Evolutionary conservation across 92 coral and sea anemone species (phyloP), one percentile per base, ranked within the genome.

Genomic region (Epizoanthus ramosus): DNA sequence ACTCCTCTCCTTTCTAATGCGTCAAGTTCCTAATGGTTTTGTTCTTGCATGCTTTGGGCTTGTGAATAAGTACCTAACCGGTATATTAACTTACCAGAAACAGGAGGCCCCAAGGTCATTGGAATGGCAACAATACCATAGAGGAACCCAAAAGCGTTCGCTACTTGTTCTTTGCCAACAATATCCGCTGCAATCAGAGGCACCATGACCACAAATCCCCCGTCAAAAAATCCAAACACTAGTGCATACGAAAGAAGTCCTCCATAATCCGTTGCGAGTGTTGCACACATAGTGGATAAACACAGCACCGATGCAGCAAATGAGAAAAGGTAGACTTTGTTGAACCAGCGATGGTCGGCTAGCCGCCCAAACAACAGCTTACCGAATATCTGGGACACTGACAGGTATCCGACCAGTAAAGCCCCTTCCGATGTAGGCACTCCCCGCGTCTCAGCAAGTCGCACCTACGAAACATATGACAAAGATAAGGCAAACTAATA

Each of bases 141-240:
- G 86, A 88, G 69, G 68, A 83, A 65, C 5, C 98, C 98, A 25
- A 89, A 47, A 2, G 98, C 95, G 68, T 84, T 79, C 2, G 93
- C 89, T 91, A 89, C 85, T 60, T 86, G 90, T 19, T 89, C 91
- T 68, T 75, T 87, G 5, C 98, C 98, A 63, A 93, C 98, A 9
- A 93, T 91, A 68, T 88, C 88, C 52, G 89, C 71, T 1, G 94
- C 89, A 50, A 93, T 86, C 18, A 91, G 73, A 7, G 98, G 98
- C 22, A 93, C 83, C 59, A 86, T 71, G 16, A 93, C 93, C n/a
- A 91, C 94, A 63, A 93, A 83, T 58, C 90, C 90, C 1, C 98
- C 98, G 72, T 93, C 98, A 71, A 91, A 93, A 73, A 93, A 93
- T 12, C 98, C 98, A 73, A 85, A 86, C 19, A 82, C 69, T 79